Evolutionary conservation across 2,888 invertebrate genomes (phyloP).

Genomic region (Nomada ruficornis): DNA sequence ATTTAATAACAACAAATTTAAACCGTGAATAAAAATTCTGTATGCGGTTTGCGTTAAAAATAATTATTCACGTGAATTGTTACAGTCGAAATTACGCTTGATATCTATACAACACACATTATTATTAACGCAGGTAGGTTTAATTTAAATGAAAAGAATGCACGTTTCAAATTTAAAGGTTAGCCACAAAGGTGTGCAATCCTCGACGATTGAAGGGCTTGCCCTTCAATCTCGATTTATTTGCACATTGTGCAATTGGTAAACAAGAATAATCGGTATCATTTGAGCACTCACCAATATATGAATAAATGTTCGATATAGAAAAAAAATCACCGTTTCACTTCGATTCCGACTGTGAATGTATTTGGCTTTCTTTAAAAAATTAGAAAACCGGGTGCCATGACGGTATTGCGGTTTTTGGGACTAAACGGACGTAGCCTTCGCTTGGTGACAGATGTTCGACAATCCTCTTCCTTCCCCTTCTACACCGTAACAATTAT

Average conservation of each 20-base stretch:
- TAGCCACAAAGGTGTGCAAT: slow-evolving; percentile 27
- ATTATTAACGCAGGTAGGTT: slow-evolving; percentile 3
- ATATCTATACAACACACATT: neutral
- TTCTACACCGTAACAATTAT: slow-evolving; percentile 57
- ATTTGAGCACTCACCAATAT: slow-evolving; percentile 63
- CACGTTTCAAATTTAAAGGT: slow-evolving; percentile 53
- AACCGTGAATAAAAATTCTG: slow-evolving; percentile 3
- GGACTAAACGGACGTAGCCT: slow-evolving; percentile 74
- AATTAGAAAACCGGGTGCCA: slow-evolving; percentile 77
- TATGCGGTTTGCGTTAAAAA: neutral
- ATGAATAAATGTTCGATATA: slow-evolving; percentile 38
- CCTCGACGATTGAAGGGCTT: slow-evolving; percentile 58
- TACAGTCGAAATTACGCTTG: no score
- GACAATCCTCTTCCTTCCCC: slow-evolving; percentile 73
- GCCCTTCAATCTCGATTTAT: slow-evolving; percentile 55
- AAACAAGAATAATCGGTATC: slow-evolving; percentile 50
- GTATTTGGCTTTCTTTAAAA: slow-evolving; percentile 65
- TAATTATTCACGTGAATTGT: slow-evolving; percentile 12
- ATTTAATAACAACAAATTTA: neutral
- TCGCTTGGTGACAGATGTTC: slow-evolving; percentile 79
- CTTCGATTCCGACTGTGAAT: slow-evolving; percentile 30
- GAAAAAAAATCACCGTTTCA: slow-evolving; percentile 38
- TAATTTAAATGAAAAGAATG: slow-evolving; percentile 2
- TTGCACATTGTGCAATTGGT: slow-evolving; percentile 37
- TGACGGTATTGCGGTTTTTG: slow-evolving; percentile 78